Evolutionary conservation across 2,797 vertebrate species (phyloP).

Genomic region (Pipistrellus kuhlii): DNA sequence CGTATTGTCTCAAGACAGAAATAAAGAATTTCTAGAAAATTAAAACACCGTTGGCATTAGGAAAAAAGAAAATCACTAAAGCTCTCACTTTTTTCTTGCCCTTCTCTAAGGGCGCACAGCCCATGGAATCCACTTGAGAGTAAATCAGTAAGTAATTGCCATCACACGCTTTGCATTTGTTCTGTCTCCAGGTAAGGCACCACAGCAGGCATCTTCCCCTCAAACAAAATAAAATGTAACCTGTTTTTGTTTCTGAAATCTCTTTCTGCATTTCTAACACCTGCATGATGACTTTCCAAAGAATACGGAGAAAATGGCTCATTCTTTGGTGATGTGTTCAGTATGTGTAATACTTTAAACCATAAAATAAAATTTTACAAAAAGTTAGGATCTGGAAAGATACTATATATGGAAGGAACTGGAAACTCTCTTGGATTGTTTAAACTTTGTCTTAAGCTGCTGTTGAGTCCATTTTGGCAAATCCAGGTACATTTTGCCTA

Average conservation of each 20-base stretch:
- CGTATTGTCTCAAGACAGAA: constrained; percentile 70
- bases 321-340: neutral
- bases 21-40: constrained; percentile 23
- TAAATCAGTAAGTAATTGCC: neutral
- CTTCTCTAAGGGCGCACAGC: neutral
- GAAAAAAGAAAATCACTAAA: neutral
- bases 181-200: neutral
- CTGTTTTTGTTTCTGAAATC: neutral
- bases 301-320: neutral
- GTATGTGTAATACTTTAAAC: too few relatives aligned
- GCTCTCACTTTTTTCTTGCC: neutral
- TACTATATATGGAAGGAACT: neutral
- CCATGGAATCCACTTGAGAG: neutral
- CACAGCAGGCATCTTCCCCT: neutral
- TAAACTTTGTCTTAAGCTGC: constrained; percentile 9
- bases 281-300: neutral
- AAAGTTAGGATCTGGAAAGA: neutral
- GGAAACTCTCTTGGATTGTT: neutral
- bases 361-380: too few relatives aligned
- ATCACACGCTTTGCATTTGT: neutral
- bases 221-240: neutral
- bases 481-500: neutral
- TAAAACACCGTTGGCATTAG: neutral
- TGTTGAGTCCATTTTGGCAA: neutral
- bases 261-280: constrained; percentile 11